Evolutionary conservation across 2,888 invertebrate species (phyloP), one percentile per base, ranked within the genome.

Genomic region (Parthenolecanium corni): DNA sequence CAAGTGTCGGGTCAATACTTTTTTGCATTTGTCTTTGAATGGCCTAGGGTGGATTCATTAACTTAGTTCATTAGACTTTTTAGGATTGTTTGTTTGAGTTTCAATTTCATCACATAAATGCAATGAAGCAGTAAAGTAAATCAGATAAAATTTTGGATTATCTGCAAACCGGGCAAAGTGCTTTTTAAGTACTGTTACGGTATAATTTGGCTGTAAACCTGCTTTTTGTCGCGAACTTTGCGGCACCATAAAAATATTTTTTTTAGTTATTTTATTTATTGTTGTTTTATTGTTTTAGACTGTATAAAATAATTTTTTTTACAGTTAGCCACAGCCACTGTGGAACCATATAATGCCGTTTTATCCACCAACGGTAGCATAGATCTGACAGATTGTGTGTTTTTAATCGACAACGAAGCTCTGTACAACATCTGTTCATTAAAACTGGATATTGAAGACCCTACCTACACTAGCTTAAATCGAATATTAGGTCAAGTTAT

Each of bases 381-480:
- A 53, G 69, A 72, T 64, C 69, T 71, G 62, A 70, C 71, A 14
- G 72, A 73, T 66, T 72, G 72, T 64, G 71, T 71, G 21, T 72
- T 73, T 66, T 70, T 73, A 68, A 69, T 72, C 12, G 73, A 73
- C 66, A 73, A 73, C 65, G 71, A 72, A 62, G 71, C 72, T 2
- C 68, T 71, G 25, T 72, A 72, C 67, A 69, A 70, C 67, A 79
- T 81, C 66, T 80, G 80, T 69, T 72, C 77, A n/a, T 72, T 76
- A 53, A 79, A 79, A 68, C 70, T 81, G 62, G 77, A 75, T 68
- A 74, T 79, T 57, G 76, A 76, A 61, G 71, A 79, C 25, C 80
- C 80, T 20, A 76, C 78, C 3, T 81, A 80, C 71, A 75, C 75
- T 12, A 80, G 79, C 70, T 70, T 81, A 63, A 81, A 81, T 68